phyloP scores from a whole-genome alignment of 2,888 invertebrate species.

The Galeruca laticollis region DNA sequence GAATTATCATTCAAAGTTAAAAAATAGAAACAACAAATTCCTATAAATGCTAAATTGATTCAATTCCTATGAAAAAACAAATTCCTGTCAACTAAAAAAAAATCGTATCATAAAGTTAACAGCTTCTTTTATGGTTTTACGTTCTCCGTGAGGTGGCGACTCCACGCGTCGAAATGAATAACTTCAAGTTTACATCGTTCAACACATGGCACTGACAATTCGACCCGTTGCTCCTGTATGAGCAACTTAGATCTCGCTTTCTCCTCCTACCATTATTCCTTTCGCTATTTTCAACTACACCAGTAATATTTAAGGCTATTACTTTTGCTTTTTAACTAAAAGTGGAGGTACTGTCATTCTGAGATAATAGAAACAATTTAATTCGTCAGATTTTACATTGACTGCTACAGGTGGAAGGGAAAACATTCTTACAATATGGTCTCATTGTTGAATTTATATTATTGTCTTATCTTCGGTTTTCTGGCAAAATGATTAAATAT shows the following conservation, averaged over 20 bases:
- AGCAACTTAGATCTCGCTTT: conserved; percentile 50
- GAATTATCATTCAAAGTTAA: too few species aligned
- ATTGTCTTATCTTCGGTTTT: too few species aligned
- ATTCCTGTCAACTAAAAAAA: too few species aligned
- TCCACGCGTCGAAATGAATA: conserved; percentile 40
- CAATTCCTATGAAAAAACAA: too few species aligned
- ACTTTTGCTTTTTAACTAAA: conserved; percentile 50
- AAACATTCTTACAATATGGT: not conserved
- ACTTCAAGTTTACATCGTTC: conserved; percentile 30
- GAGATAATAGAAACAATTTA: not conserved
- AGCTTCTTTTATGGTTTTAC: too few species aligned
- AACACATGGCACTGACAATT: conserved; percentile 13
- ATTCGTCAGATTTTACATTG: not conserved
- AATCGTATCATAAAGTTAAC: too few species aligned
- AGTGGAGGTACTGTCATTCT: not conserved
- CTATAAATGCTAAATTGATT: too few species aligned
- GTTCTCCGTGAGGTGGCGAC: conserved; percentile 50
- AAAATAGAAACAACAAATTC: too few species aligned
- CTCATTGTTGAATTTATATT: too few species aligned
- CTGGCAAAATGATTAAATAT: too few species aligned
- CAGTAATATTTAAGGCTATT: conserved; percentile 36
- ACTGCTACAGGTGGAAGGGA: not conserved
- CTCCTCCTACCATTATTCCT: conserved; percentile 51
- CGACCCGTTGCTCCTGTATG: conserved; percentile 40
- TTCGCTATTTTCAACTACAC: not conserved